phyloP scores from a whole-genome alignment of 2,113 vertebrate species.

The Atlantisia rogersi region DNA sequence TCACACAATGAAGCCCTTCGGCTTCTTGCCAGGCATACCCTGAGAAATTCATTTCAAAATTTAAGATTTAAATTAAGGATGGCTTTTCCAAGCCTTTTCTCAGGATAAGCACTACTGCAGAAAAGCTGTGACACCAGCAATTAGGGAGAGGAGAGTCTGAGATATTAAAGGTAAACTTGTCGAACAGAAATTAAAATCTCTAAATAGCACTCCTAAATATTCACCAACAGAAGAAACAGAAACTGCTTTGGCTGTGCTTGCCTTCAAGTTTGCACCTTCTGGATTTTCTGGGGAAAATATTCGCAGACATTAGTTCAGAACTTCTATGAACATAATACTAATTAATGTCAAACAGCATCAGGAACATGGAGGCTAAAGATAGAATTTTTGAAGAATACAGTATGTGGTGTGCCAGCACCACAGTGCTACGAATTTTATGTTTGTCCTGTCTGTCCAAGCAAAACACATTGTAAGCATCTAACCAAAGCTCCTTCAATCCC shows the following conservation, averaged over 20 bases:
- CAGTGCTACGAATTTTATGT: slow-evolving; percentile 9
- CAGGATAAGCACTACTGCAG: not conserved
- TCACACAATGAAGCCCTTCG: slow-evolving; percentile 39
- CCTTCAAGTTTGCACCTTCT: slow-evolving; percentile 38
- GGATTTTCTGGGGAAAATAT: slow-evolving; percentile 5
- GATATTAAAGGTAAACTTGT: slow-evolving; percentile 23
- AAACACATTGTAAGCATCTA: slow-evolving; percentile 29
- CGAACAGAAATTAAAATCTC: slow-evolving; percentile 20
- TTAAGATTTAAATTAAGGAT: slow-evolving; percentile 28
- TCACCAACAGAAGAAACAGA: not conserved
- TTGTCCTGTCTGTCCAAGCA: slow-evolving; percentile 46
- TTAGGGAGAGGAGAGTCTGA: slow-evolving; percentile 15
- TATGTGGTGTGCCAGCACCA: slow-evolving; percentile 28
- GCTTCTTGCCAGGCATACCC: slow-evolving; percentile 54
- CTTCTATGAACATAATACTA: slow-evolving; percentile 45
- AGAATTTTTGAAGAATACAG: not conserved
- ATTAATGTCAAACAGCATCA: slow-evolving; percentile 6
- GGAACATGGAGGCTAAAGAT: slow-evolving; percentile 20
- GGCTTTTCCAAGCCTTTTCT: slow-evolving; percentile 20
- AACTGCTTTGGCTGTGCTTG: slow-evolving; percentile 34
- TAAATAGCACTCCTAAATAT: slow-evolving; percentile 53
- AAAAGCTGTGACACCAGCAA: slow-evolving; percentile 37
- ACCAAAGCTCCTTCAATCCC: not conserved
- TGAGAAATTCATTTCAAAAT: slow-evolving; percentile 50
- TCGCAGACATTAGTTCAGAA: slow-evolving; percentile 33